Percentiles rank a stretch among this genome's conserved stretches.
These are phyloP conservation scores for Unio pictorum DNA, from an alignment of 2,888 invertebrate species.

Conservation along the genomic window DNA sequence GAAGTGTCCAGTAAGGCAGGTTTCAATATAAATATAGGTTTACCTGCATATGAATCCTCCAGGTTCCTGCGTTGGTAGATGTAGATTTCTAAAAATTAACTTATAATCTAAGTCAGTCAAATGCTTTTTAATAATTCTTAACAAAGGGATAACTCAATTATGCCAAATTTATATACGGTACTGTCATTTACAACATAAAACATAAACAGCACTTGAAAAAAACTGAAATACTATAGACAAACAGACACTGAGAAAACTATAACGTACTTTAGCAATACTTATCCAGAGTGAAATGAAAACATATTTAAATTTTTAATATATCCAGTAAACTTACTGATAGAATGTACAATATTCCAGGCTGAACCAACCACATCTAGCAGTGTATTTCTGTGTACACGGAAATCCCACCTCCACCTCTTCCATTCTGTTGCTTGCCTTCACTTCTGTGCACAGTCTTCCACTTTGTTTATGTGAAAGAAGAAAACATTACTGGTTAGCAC, in stretches of 20 bases:
- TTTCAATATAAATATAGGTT: no score
- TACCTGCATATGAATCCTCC: no score
- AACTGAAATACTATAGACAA: not conserved
- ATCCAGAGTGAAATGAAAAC: not conserved
- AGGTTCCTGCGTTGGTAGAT: no score
- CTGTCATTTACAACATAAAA: not conserved
- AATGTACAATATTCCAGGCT: constrained; percentile 51
- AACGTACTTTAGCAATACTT: not conserved
- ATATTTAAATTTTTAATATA: not conserved
- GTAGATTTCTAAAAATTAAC: no score
- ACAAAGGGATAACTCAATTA: no score
- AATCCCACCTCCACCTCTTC: constrained; percentile 20
- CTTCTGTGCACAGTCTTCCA: no score
- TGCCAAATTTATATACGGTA: no score
- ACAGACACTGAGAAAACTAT: not conserved
- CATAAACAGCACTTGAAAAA: not conserved
- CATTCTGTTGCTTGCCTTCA: constrained; percentile 7
- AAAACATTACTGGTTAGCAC: no score
- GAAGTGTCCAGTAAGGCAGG: no score
- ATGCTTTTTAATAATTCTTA: no score
- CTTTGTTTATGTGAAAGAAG: no score
- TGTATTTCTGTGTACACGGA: constrained; percentile 41
- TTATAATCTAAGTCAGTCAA: no score
- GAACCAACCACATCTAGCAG: constrained; percentile 49
- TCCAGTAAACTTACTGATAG: constrained; percentile 29